Base-by-base conservation (phyloP, 53 echinoderm and acorn worm species). In the Stichopus horrens region DNA sequence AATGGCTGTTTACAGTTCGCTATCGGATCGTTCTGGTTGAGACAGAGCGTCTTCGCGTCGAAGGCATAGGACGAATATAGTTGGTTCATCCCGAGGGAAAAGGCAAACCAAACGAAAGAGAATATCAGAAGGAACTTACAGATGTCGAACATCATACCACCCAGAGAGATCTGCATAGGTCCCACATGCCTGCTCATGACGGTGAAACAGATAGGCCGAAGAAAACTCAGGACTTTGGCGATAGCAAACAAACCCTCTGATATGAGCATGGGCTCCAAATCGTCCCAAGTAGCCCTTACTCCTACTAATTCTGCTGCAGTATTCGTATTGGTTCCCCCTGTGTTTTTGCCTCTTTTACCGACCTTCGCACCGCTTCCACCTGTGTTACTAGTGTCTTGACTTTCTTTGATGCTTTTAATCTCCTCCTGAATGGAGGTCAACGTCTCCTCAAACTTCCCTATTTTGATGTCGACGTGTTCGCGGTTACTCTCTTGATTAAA, bases 141-240 rank as follows among this genome's bases (percentile, higher is more conserved):
- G 83, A 99, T 99, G 71, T 99, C 99, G 83, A 99, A 95, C 94
- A 99, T 96, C 99, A 99, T 99, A 77, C 95, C 92, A 57, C 99
- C 99, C 3, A 99, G 90, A 0, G 99, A 99, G 56, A 99, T 99
- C 93, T 99, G 99, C 99, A 99, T 99, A 16, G 99, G 99, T 21
- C 99, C 99, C 53, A 99, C 99, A 63, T 99, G 99, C 67, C 95
- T 92, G 59, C 94, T 99, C 95, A 99, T 95, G 1, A 99, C 99
- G 5, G 99, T 99, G 60, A 96, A 88, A 54, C 96, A 91, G 53
- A 99, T 99, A 9, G 95, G 95, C 13, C 99, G 88, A 7, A 99
- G 91, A 85, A 99, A 94, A 81, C 99, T 99, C 76, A 99, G 56
- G 5, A 99, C 99, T 77, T 99, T 99, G 23, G 99, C 99, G 21